phyloP scores from a whole-genome alignment of 2,113 vertebrate species.

The Notothenia rossii region DNA sequence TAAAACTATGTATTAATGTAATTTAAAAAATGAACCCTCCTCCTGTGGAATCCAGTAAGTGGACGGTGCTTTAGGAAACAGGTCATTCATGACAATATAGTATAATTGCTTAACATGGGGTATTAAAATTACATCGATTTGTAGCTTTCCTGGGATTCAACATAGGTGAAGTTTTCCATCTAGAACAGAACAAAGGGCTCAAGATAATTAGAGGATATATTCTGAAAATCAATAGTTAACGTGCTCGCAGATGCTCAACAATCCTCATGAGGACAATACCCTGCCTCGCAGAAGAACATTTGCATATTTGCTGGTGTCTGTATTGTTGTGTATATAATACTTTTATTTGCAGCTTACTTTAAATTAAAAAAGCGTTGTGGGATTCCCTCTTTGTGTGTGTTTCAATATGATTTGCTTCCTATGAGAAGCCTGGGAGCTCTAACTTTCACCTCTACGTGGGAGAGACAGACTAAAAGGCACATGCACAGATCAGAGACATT shows the following conservation, averaged over 20 bases:
- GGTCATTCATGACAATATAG: neutral
- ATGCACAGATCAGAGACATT: constrained; percentile 5
- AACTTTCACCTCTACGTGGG: constrained; percentile 37
- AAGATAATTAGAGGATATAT: neutral
- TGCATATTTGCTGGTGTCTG: neutral
- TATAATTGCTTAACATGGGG: neutral
- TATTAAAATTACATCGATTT: neutral
- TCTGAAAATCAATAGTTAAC: neutral
- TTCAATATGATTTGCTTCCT: constrained; percentile 3
- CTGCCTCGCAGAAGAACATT: neutral
- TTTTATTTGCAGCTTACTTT: neutral
- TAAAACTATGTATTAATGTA: neutral
- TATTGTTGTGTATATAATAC: neutral
- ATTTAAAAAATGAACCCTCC: no score
- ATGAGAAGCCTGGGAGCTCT: constrained; percentile 37
- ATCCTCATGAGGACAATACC: neutral
- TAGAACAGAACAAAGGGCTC: neutral
- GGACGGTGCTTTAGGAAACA: neutral
- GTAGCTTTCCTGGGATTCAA: neutral
- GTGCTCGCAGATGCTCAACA: neutral
- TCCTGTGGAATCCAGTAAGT: neutral
- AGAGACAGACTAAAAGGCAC: constrained; percentile 21
- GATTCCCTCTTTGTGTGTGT: constrained; percentile 11
- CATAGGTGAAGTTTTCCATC: neutral
- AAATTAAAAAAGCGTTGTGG: constrained; percentile 2